These are phyloP conservation scores for Tragelaphus scriptus DNA, from an alignment of 2,113 vertebrate species.

Conservation along the genomic window DNA sequence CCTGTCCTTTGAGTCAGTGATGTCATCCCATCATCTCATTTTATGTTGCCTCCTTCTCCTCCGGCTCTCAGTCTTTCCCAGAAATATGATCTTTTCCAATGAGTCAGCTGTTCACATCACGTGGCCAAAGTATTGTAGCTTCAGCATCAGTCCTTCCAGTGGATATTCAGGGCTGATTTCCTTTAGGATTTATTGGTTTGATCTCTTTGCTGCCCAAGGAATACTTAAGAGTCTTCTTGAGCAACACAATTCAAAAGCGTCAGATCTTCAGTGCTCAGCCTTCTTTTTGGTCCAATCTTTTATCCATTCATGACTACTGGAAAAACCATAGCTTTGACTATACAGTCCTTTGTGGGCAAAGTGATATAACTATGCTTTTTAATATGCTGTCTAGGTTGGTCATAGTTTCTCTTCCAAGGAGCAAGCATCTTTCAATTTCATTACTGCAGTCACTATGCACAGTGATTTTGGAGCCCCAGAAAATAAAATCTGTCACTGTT, in stretches of 20 bases:
- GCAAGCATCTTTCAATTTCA: background rate
- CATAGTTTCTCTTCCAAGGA: background rate
- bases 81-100: background rate
- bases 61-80: background rate
- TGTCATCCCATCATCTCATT: background rate
- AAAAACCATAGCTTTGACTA: background rate
- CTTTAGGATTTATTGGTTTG: background rate
- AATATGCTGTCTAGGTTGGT: background rate
- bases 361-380: background rate
- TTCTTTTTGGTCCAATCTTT: background rate
- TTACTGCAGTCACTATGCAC: background rate
- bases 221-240: background rate
- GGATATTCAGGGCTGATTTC: background rate
- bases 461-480: background rate
- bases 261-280: background rate
- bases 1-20: background rate
- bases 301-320: background rate
- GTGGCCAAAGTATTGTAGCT: background rate
- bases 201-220: background rate
- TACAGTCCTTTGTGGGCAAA: background rate
- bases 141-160: background rate
- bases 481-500: background rate
- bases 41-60: background rate
- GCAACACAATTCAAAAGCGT: background rate
- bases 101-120: background rate